Evolutionary conservation across 2,888 invertebrate genomes (phyloP).

Genomic region (Habrosyne pyritoides): DNA sequence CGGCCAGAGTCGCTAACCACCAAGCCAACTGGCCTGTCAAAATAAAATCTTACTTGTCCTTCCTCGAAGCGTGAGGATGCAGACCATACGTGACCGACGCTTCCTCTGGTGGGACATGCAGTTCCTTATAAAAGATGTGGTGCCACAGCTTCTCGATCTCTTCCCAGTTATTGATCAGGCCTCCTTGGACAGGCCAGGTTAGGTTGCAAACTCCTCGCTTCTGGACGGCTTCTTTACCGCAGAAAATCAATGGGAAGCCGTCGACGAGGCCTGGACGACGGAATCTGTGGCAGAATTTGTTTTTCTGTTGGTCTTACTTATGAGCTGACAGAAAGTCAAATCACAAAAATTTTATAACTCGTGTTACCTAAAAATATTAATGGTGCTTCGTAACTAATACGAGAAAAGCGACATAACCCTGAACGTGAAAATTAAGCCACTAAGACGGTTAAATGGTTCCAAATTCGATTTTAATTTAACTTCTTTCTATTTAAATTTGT

Average conservation of each 20-base stretch:
- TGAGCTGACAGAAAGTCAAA: no score
- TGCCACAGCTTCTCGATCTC: conserved; percentile 96
- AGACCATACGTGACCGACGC: conserved; percentile 91
- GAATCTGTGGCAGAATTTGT: conserved; percentile 38
- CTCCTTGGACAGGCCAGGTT: conserved; percentile 91
- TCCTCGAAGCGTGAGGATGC: conserved; percentile 91
- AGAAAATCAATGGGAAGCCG: conserved; percentile 74
- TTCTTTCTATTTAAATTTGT: no score
- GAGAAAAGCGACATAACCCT: no score
- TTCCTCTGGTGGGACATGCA: conserved; percentile 92
- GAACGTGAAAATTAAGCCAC: no score
- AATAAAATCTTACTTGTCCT: conserved; percentile 76
- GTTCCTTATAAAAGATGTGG: conserved; percentile 92
- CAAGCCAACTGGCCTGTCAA: no score
- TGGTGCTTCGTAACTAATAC: no score
- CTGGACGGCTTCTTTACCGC: conserved; percentile 84
- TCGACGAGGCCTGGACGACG: conserved; percentile 49
- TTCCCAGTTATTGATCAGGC: conserved; percentile 92
- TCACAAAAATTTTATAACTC: no score
- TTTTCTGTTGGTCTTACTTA: no score
- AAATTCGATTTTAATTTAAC: no score
- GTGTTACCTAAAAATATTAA: no score
- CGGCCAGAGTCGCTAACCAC: no score
- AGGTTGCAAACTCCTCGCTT: conserved; percentile 77
- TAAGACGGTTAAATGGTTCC: no score